Percentiles rank a stretch among this genome's conserved stretches.
Evolutionary conservation across 2,113 vertebrate species (phyloP).

Genomic region (Polyodon spathula): DNA sequence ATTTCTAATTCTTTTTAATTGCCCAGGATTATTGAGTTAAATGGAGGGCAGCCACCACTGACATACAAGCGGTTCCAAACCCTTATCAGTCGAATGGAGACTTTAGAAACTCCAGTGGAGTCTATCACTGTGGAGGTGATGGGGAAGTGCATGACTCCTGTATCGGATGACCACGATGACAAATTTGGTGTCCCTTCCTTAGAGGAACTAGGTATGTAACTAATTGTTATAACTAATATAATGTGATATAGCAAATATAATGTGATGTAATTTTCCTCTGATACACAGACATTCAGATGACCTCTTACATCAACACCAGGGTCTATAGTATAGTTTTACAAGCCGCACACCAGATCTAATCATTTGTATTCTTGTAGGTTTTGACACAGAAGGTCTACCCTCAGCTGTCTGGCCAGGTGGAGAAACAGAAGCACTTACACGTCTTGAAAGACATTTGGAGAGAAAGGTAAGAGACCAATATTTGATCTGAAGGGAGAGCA

Average conservation of each 20-base stretch:
- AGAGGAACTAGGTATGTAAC: conserved; percentile 77
- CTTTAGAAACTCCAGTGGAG: conserved; percentile 77
- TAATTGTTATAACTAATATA: no score
- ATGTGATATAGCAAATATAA: no score
- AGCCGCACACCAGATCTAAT: no score
- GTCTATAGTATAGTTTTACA: no score
- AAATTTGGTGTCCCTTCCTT: conserved; percentile 90
- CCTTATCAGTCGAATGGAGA: conserved; percentile 89
- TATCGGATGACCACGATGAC: conserved; percentile 90
- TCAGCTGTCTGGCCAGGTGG: conserved; percentile 89
- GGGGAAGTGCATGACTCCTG: conserved; percentile 74
- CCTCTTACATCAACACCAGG: no score
- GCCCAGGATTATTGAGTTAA: conserved; percentile 88
- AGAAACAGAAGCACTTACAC: conserved; percentile 86
- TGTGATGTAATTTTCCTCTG: no score
- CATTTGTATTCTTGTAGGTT: conserved; percentile 55
- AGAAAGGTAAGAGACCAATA: conserved; percentile 63
- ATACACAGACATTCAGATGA: no score
- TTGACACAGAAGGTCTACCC: conserved; percentile 80
- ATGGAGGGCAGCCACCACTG: conserved; percentile 89
- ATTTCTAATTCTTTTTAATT: background rate
- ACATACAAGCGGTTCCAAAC: conserved; percentile 96
- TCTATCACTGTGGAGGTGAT: conserved; percentile 79
- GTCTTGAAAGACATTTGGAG: conserved; percentile 85
- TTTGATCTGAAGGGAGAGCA: background rate